Conservation (phyloP, 2,888 invertebrate genomes). For the Apoda limacodes region DNA sequence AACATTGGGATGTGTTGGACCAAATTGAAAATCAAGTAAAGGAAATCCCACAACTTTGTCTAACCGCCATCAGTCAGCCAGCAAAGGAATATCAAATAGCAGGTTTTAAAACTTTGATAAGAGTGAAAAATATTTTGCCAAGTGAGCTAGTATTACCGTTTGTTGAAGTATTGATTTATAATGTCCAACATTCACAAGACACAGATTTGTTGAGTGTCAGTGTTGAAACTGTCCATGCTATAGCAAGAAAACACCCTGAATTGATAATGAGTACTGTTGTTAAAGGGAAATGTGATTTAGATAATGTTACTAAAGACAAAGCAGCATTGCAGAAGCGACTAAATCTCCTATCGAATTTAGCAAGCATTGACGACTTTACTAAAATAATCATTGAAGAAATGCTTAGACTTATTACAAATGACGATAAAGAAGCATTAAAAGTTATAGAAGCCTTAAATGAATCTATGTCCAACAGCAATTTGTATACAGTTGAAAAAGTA, state of each 20-base stretch:
- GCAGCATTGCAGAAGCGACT: slow-evolving; percentile 42
- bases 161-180: slow-evolving; percentile 60
- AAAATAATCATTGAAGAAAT: slow-evolving; percentile 53
- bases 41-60: slow-evolving; percentile 58
- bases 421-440: slow-evolving; percentile 33
- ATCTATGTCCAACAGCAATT: slow-evolving; percentile 38
- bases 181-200: slow-evolving; percentile 52
- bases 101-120: slow-evolving; percentile 61
- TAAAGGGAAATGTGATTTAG: slow-evolving; percentile 50
- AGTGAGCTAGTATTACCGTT: slow-evolving; percentile 56
- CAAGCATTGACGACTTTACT: slow-evolving; percentile 58
- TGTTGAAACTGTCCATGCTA: slow-evolving; percentile 60
- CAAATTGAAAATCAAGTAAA: slow-evolving; percentile 31
- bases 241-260: slow-evolving; percentile 63
- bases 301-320: slow-evolving; percentile 38
- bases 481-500: slow-evolving; percentile 43
- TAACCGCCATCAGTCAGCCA: slow-evolving; percentile 54
- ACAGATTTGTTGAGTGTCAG: slow-evolving; percentile 50
- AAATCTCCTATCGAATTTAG: slow-evolving; percentile 52
- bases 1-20: slow-evolving; percentile 37
- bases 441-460: slow-evolving; percentile 44
- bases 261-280: slow-evolving; percentile 63
- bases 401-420: slow-evolving; percentile 37
- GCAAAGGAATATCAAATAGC: slow-evolving; percentile 56
- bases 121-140: slow-evolving; percentile 53